Conservation (phyloP, 2,113 vertebrate genomes). For the Nipponia nippon region DNA sequence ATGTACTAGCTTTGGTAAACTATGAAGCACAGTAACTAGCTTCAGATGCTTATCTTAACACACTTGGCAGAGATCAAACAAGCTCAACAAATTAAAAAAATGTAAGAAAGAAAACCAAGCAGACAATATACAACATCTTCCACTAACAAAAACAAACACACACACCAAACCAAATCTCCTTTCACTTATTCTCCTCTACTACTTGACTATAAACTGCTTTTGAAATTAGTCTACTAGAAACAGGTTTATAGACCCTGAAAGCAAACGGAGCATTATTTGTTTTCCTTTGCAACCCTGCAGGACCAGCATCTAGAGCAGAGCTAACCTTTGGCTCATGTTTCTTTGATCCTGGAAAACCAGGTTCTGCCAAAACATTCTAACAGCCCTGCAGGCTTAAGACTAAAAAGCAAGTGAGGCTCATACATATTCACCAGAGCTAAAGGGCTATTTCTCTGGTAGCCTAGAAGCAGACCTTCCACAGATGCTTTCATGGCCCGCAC, state of each 20-base stretch:
- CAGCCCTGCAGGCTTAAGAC: not conserved
- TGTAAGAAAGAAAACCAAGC: not conserved
- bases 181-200: not conserved
- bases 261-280: not conserved
- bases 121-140: not conserved
- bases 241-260: not conserved
- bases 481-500: not conserved
- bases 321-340: not conserved
- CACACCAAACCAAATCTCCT: too few relatives aligned
- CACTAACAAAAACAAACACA: not conserved
- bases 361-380: not conserved
- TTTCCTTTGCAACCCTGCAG: not conserved
- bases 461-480: not conserved
- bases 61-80: not conserved
- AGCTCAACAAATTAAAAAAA: not conserved
- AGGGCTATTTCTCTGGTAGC: not conserved
- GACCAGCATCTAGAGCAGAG: not conserved
- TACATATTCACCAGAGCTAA: not conserved
- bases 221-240: not conserved
- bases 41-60: not conserved
- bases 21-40: not conserved
- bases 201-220: not conserved
- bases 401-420: not conserved
- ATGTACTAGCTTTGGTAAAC: not conserved
- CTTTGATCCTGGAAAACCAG: not conserved